phyloP scores from a whole-genome alignment of 1,140 invertebrate genomes.

The Lordiphosa mommai region DNA sequence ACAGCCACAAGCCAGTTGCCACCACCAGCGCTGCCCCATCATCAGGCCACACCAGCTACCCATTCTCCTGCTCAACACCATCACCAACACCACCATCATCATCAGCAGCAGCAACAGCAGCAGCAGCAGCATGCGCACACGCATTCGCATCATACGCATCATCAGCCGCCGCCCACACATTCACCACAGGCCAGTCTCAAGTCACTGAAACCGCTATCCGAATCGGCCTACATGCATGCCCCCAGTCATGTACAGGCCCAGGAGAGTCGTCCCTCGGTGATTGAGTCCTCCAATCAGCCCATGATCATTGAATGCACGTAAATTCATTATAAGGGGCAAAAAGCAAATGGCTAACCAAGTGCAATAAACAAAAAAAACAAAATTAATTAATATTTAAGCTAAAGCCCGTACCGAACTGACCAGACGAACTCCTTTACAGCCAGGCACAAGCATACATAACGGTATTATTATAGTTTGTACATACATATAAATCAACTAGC shows the following conservation, averaged over 20 bases:
- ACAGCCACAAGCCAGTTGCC: conserved; percentile 78
- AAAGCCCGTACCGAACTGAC: conserved; percentile 28
- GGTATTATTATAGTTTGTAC: conserved; percentile 74
- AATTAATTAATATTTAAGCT: conserved; percentile 16
- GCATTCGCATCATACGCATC: conserved; percentile 18
- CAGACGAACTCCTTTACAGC: conserved; percentile 12
- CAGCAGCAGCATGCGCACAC: conserved; percentile 79
- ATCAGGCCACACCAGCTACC: conserved; percentile 80
- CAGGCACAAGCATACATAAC: conserved; percentile 70
- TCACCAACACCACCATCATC: conserved; percentile 83
- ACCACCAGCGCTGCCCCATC: conserved; percentile 82
- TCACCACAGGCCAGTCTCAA: conserved; percentile 32
- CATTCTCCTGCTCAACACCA: conserved; percentile 67
- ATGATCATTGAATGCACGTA: conserved; percentile 94
- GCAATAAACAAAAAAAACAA: conserved; percentile 61
- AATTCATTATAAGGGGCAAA: conserved; percentile 13
- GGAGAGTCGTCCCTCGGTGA: conserved; percentile 88
- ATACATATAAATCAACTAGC: conserved; percentile 29
- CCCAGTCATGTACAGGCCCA: conserved; percentile 79
- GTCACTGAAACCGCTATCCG: conserved; percentile 58
- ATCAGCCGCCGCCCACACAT: conserved; percentile 41
- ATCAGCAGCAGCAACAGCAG: conserved; percentile 69
- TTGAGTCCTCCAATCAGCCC: conserved; percentile 90
- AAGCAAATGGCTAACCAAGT: conserved; percentile 58
- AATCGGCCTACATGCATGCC: conserved; percentile 73